Conservation (phyloP, 2,797 vertebrate species). For the Sebastiscus albofasciatus region DNA sequence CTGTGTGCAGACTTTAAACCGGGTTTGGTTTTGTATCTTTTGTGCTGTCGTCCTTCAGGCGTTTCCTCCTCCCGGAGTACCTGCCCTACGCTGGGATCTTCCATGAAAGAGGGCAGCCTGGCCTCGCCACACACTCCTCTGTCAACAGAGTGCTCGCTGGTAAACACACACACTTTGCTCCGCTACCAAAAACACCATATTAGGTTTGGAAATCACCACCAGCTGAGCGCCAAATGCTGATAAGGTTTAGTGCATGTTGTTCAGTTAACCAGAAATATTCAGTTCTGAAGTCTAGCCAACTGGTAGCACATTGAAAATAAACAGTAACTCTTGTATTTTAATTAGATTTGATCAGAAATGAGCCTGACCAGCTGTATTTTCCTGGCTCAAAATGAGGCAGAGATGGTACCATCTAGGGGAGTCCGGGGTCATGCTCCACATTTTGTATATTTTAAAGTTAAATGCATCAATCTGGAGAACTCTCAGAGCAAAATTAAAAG, state of each 20-base stretch:
- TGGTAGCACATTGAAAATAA: not conserved
- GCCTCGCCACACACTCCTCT: constrained; percentile 96
- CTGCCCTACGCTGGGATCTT: constrained; percentile 99
- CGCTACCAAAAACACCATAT: too few species aligned
- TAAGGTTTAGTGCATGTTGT: not conserved
- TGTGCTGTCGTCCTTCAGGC: constrained; percentile 75
- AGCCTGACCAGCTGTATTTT: not conserved
- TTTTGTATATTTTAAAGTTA: too few species aligned
- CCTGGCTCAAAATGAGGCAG: too few species aligned
- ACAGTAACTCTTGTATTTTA: not conserved
- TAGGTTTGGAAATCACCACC: not conserved
- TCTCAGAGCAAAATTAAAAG: too few species aligned
- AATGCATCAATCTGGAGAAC: too few species aligned
- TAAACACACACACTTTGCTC: constrained; percentile 59
- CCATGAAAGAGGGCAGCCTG: constrained; percentile 96
- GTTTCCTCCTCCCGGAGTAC: constrained; percentile 97
- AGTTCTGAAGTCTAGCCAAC: not conserved
- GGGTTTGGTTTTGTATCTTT: not conserved
- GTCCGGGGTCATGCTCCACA: too few species aligned
- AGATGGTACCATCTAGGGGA: too few species aligned
- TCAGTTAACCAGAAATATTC: not conserved
- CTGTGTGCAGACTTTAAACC: not conserved
- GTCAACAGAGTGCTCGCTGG: constrained; percentile 98
- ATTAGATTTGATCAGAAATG: not conserved
- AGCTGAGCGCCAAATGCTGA: not conserved